Evolutionary conservation across 1,140 invertebrate genomes (phyloP).

Genomic region (Vanessa tameamea): DNA sequence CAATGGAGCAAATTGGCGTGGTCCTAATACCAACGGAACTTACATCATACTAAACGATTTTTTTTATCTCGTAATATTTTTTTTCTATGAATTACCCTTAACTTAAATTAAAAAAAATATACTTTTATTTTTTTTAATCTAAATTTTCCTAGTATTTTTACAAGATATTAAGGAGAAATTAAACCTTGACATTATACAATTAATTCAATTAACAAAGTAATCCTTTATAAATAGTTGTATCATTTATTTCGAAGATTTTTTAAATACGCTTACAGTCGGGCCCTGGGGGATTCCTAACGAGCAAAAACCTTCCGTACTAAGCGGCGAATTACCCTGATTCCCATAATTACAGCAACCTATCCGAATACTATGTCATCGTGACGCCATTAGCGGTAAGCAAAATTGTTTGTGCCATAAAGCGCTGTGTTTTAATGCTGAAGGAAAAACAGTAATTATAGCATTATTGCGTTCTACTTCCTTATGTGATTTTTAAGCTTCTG

Average conservation of each 20-base stretch:
- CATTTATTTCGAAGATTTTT: background rate
- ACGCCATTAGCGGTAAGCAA: slow-evolving; percentile 73
- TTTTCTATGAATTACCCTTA: too few relatives aligned
- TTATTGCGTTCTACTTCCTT: slow-evolving; percentile 31
- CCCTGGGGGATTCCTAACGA: slow-evolving; percentile 58
- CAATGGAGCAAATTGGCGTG: slow-evolving; percentile 50
- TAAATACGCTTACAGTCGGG: background rate
- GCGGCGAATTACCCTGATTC: slow-evolving; percentile 70
- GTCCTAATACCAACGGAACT: slow-evolving; percentile 32
- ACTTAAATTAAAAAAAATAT: too few relatives aligned
- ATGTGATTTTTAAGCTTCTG: slow-evolving; percentile 5
- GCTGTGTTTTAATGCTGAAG: slow-evolving; percentile 32
- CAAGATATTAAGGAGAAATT: too few relatives aligned
- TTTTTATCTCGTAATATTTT: background rate
- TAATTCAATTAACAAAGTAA: too few relatives aligned
- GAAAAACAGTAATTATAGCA: slow-evolving; percentile 40
- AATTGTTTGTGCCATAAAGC: slow-evolving; percentile 56
- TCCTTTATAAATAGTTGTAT: too few relatives aligned
- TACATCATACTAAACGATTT: background rate
- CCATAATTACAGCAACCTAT: slow-evolving; percentile 72
- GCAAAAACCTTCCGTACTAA: slow-evolving; percentile 72
- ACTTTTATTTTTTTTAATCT: too few relatives aligned
- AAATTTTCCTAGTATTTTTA: too few relatives aligned
- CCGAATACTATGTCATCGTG: slow-evolving; percentile 73
- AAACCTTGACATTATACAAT: too few relatives aligned